A percentile compares a stretch with the other conserved stretches of the same genome.
Evolutionary conservation across 1,140 invertebrate genomes (phyloP).

Genomic region (Dinoponera quadriceps): DNA sequence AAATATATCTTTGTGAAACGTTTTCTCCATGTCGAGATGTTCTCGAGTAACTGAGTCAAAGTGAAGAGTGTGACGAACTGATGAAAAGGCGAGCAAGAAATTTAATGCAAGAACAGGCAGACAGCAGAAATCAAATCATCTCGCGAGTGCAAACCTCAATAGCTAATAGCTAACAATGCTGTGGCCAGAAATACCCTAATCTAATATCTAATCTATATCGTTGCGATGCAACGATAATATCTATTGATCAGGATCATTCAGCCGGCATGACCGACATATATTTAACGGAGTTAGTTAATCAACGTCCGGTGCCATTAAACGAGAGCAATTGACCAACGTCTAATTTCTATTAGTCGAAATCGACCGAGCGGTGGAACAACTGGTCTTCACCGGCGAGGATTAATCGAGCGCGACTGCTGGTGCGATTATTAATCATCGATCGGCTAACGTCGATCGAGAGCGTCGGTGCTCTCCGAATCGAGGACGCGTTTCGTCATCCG

Average conservation of each 20-base stretch:
- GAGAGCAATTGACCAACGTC: conserved; percentile 9
- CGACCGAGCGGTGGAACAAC: background rate
- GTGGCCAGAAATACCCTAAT: too few relatives aligned
- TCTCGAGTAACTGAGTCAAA: background rate
- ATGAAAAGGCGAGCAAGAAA: background rate
- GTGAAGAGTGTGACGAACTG: background rate
- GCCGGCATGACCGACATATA: background rate
- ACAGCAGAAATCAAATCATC: too few relatives aligned
- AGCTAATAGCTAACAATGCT: too few relatives aligned
- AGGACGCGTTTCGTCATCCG: conserved; percentile 35
- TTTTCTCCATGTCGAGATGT: background rate
- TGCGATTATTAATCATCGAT: conserved; percentile 37
- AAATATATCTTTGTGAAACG: conserved; percentile 1
- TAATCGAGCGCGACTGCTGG: background rate
- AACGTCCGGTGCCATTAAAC: background rate
- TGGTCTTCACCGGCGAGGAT: background rate
- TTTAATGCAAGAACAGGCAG: too few relatives aligned
- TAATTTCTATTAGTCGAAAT: background rate
- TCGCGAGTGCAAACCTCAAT: too few relatives aligned
- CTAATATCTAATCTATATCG: too few relatives aligned
- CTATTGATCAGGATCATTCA: conserved; percentile 3
- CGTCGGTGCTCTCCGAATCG: background rate
- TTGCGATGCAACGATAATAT: too few relatives aligned
- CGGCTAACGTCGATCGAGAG: background rate
- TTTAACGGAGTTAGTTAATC: background rate